These are phyloP conservation scores for Craterocephalus amniculus DNA, from an alignment of 2,797 vertebrate species.

Conservation along the genomic window DNA sequence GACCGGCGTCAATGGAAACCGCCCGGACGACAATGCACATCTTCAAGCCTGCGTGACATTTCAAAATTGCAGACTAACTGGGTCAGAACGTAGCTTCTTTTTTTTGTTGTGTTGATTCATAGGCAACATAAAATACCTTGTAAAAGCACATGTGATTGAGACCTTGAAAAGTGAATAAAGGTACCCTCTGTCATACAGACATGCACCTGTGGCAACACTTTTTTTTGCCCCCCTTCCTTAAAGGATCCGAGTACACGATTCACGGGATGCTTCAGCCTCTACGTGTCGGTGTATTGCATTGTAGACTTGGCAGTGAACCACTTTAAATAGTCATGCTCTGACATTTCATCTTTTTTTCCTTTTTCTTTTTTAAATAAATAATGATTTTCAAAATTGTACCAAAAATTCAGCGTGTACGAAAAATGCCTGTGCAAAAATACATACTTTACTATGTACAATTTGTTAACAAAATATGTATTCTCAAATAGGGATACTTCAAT, in stretches of 20 bases:
- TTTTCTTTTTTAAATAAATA: constrained; percentile 94
- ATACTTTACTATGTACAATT: constrained; percentile 99
- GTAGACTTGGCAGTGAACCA: constrained; percentile 99
- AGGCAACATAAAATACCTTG: constrained; percentile 69
- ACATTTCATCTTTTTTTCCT: constrained; percentile 67
- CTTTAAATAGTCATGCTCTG: constrained; percentile 95
- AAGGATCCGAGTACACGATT: constrained; percentile 76
- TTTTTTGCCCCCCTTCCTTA: constrained; percentile 42
- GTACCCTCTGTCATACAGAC: constrained; percentile 69
- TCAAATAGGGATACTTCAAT: constrained; percentile 98
- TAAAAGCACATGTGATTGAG: constrained; percentile 75
- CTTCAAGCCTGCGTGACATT: constrained; percentile 60
- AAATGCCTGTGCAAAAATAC: constrained; percentile 99
- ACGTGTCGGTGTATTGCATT: constrained; percentile 89
- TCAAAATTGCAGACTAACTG: constrained; percentile 71
- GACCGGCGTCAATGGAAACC: constrained; percentile 41
- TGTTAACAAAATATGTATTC: constrained; percentile 99
- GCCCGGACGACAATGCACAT: constrained; percentile 46
- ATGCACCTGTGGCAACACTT: constrained; percentile 78
- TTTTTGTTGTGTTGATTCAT: constrained; percentile 57
- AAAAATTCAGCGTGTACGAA: constrained; percentile 94
- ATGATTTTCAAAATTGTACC: constrained; percentile 94
- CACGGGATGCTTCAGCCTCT: constrained; percentile 80
- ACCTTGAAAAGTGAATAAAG: constrained; percentile 73
- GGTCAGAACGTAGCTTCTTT: constrained; percentile 55